Conservation (phyloP, 2,888 invertebrate genomes). For the Aquatica leii region DNA sequence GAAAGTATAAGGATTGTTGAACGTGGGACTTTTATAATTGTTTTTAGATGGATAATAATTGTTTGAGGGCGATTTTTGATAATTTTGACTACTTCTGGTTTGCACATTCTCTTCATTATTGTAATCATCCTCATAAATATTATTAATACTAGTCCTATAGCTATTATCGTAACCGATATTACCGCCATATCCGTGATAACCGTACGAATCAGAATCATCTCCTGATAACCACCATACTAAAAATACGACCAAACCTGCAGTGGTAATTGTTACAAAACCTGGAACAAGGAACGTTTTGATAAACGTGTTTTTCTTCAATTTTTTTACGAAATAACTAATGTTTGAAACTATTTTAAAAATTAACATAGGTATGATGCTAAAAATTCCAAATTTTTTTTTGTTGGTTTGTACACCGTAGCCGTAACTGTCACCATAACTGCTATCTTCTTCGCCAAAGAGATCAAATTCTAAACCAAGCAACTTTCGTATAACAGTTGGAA, state of each 20-base stretch:
- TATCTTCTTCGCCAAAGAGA: not conserved
- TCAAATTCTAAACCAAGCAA: slow-evolving; percentile 44
- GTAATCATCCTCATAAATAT: not conserved
- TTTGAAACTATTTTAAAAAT: slow-evolving; percentile 52
- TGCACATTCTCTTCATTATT: too few relatives aligned
- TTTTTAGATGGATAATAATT: too few relatives aligned
- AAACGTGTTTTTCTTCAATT: slow-evolving; percentile 54
- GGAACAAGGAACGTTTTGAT: slow-evolving; percentile 56
- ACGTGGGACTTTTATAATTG: too few relatives aligned
- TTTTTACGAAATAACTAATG: slow-evolving; percentile 48
- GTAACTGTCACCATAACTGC: slow-evolving; percentile 8
- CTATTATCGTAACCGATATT: slow-evolving; percentile 3
- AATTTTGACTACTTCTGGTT: too few relatives aligned
- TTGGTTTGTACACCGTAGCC: slow-evolving; percentile 39
- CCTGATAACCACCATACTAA: slow-evolving; percentile 56
- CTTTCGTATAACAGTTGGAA: slow-evolving; percentile 49
- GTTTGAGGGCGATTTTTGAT: too few relatives aligned
- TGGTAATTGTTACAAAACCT: slow-evolving; percentile 46
- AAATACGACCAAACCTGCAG: slow-evolving; percentile 54
- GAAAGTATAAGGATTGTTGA: too few relatives aligned
- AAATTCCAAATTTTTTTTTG: slow-evolving; percentile 49
- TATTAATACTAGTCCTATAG: slow-evolving; percentile 5
- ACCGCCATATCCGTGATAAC: slow-evolving; percentile 9
- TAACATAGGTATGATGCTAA: slow-evolving; percentile 54
- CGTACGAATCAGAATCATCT: slow-evolving; percentile 31